phyloP scores from a whole-genome alignment of 2,113 vertebrate genomes.

The Nasalis larvatus region DNA sequence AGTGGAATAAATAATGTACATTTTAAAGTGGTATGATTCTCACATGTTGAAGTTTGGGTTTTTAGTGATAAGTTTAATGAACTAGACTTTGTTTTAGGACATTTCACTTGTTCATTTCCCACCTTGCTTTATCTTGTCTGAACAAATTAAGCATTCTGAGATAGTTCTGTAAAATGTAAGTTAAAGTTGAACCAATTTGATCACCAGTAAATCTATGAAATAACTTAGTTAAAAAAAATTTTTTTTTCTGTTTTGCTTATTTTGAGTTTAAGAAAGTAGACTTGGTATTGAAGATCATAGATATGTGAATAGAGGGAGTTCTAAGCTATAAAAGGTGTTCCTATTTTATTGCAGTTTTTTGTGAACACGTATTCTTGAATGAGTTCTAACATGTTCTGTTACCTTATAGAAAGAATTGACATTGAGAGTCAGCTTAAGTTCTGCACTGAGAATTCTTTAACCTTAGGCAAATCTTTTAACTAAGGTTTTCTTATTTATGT shows the following conservation, averaged over 20 bases:
- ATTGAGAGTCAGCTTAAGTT: background rate
- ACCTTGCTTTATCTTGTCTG: constrained; percentile 3
- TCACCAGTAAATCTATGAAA: constrained; percentile 21
- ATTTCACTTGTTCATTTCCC: constrained; percentile 24
- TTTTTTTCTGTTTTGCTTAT: background rate
- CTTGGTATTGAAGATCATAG: background rate
- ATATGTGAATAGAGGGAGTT: background rate
- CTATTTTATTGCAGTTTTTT: constrained; percentile 4
- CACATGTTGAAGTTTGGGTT: background rate
- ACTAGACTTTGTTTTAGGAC: constrained; percentile 20
- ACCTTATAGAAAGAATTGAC: constrained; percentile 37
- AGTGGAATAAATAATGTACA: background rate
- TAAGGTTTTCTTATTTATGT: background rate
- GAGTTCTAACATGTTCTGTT: constrained; percentile 45
- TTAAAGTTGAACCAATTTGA: constrained; percentile 19
- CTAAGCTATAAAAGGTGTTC: background rate
- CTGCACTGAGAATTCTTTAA: constrained; percentile 38
- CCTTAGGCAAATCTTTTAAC: constrained; percentile 21
- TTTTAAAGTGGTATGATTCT: constrained; percentile 15
- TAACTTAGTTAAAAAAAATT: background rate
- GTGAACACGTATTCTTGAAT: constrained; percentile 20
- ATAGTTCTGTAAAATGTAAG: constrained; percentile 22
- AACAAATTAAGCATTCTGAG: constrained; percentile 23
- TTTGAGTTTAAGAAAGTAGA: constrained; percentile 51
- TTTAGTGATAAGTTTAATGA: constrained; percentile 50